Evolutionary conservation across 2,888 invertebrate genomes (phyloP), one percentile per base, ranked within the genome.

Genomic region (Drosophila niveifrons): DNA sequence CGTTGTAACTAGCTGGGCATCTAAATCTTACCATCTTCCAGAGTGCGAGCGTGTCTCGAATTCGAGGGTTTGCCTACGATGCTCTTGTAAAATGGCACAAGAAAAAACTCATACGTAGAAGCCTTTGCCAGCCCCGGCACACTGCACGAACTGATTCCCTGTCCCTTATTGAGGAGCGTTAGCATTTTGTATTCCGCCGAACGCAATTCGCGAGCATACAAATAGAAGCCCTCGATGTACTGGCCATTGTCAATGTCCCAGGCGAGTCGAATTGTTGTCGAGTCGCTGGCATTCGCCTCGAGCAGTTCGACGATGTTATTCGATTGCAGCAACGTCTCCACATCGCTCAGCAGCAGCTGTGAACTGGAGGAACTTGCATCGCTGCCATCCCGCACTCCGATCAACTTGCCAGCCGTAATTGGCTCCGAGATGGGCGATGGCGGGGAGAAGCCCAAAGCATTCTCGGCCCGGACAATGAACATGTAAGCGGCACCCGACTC

Each of bases 41-140:
- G 93, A 57, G 98, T 98, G 92, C 95, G 94, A 59, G 95, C 95
- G 72, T 94, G 94, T 91, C 95, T 94, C 39, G 96, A 96, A 93
- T 98, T 97, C 59, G 97, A 97, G 41, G 97, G 97, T 87, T 95
- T 95, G 71, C 97, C 98, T 93, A 97, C 96, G 80, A 97, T 95
- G 90, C 95, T 95, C 92, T 95, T 96, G 93, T 96, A 97, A 93
- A 97, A 98, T 73, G 98, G 98, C 90, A 97, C 95, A 81, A 98
- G 94, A 93, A 98, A 97, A 93, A 98, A 97, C 93, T 98, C 96
- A 93, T 98, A 98, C 91, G 95, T 95, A 72, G 96, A 95, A 93
- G 95, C 97, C 92, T 97, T 97, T 75, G 94, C 94, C 90, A 98
- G 94, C 82, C 95, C 96, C 70, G 95, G 95, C 86, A 96, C 95